phyloP scores from a whole-genome alignment of 2,888 invertebrate genomes.

The Adelphocoris suturalis region DNA sequence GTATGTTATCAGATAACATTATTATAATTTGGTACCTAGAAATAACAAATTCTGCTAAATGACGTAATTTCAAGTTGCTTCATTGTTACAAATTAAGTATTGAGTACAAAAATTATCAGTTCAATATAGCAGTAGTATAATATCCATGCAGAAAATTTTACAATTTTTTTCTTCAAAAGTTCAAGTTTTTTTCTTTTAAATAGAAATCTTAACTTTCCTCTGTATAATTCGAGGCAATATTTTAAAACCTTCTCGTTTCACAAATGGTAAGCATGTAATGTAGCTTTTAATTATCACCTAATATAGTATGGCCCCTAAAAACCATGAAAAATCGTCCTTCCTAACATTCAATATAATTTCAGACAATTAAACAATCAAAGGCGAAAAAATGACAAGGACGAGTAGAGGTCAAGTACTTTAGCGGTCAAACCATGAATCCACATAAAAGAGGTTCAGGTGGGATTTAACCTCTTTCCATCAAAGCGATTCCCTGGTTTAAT shows the following conservation, averaged over 20 bases:
- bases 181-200: background rate
- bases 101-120: slow-evolving; percentile 57
- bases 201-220: slow-evolving; percentile 15
- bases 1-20: background rate
- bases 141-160: slow-evolving; percentile 37
- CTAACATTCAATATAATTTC: slow-evolving; percentile 30
- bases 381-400: slow-evolving; percentile 41
- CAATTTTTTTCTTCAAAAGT: slow-evolving; percentile 4
- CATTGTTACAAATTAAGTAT: slow-evolving; percentile 44
- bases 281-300: slow-evolving; percentile 45
- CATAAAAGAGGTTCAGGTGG: slow-evolving; percentile 24
- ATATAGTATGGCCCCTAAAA: slow-evolving; percentile 63
- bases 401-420: slow-evolving; percentile 12
- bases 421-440: slow-evolving; percentile 31
- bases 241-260: background rate
- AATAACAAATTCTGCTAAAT: slow-evolving; percentile 27
- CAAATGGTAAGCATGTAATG: slow-evolving; percentile 27
- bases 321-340: slow-evolving; percentile 63
- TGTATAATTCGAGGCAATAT: background rate
- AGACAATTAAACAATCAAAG: slow-evolving; percentile 54
- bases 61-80: background rate
- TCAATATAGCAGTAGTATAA: slow-evolving; percentile 49
- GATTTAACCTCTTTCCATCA: background rate
- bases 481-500: slow-evolving; percentile 12
- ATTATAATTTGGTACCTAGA: background rate